These are phyloP conservation scores for Ceratosolen fusciceps DNA, from an alignment of 1,140 invertebrate genomes.

Conservation along the genomic window DNA sequence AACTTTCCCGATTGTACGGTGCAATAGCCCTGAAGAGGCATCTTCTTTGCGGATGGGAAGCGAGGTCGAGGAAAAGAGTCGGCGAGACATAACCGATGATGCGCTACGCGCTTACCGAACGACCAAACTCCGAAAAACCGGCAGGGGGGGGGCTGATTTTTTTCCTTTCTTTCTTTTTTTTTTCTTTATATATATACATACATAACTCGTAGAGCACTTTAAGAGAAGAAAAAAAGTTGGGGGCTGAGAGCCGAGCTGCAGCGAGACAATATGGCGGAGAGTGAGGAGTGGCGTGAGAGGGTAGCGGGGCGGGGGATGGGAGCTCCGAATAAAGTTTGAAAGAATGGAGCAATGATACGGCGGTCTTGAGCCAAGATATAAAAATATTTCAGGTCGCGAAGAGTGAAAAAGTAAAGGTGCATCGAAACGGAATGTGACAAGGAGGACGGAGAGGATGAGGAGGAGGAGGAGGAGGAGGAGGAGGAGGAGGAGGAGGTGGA, in stretches of 20 bases:
- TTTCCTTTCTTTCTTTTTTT: too few species aligned
- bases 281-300: neutral
- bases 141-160: neutral
- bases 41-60: neutral
- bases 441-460: conserved; percentile 57
- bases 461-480: too few species aligned
- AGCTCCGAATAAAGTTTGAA: conserved; percentile 65
- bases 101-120: neutral
- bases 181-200: too few species aligned
- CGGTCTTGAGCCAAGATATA: conserved; percentile 12
- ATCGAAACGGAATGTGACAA: conserved; percentile 65
- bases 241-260: neutral
- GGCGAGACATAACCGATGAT: neutral
- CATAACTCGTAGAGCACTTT: neutral
- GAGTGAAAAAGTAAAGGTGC: conserved; percentile 47
- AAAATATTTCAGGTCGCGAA: conserved; percentile 41
- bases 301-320: too few species aligned
- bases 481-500: conserved; percentile 58
- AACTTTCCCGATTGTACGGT: conserved; percentile 16
- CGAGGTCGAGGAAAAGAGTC: neutral
- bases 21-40: neutral
- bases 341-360: conserved; percentile 48
- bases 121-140: neutral
- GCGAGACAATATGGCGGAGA: neutral
- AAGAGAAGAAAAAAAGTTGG: neutral